Percentiles rank a stretch among this genome's conserved stretches.
Evolutionary conservation across 2,113 vertebrate species (phyloP).

Genomic region (Nothoprocta pentlandii): DNA sequence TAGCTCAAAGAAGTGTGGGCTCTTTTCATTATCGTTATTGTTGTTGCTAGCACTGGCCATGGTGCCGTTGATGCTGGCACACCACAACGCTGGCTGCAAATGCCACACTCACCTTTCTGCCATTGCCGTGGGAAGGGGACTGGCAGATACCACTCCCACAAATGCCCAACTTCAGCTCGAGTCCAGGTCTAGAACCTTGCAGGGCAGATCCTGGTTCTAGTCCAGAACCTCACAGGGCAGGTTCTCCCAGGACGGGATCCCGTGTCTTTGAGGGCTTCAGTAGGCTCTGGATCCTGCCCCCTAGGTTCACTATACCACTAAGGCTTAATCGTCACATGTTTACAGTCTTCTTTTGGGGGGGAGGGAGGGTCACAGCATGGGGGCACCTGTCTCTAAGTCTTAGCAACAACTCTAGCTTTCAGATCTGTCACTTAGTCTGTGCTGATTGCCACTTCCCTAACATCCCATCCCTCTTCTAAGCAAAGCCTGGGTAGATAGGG

Average conservation of each 20-base stretch:
- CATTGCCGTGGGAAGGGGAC: background rate
- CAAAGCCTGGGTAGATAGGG: background rate
- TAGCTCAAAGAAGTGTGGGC: conserved; percentile 8
- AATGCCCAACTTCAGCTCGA: background rate
- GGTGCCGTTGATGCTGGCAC: conserved; percentile 9
- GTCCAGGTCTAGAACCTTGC: background rate
- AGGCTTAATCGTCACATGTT: conserved; percentile 50
- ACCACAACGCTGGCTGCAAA: too few species aligned
- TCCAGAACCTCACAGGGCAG: background rate
- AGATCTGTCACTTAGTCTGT: background rate
- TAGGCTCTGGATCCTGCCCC: background rate
- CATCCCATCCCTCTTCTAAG: conserved; percentile 16
- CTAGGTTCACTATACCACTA: conserved; percentile 18
- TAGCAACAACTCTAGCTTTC: background rate
- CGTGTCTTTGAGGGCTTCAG: background rate
- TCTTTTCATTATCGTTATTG: background rate
- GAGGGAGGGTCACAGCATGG: background rate
- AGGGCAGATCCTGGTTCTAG: background rate
- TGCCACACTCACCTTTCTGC: background rate
- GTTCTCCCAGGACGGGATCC: background rate
- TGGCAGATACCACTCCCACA: background rate
- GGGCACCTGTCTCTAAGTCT: background rate
- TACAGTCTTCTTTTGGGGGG: conserved; percentile 8
- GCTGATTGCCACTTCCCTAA: background rate
- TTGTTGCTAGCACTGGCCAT: background rate